Base-by-base conservation (phyloP, 2,797 vertebrate species). In the Coregonus sp. region DNA sequence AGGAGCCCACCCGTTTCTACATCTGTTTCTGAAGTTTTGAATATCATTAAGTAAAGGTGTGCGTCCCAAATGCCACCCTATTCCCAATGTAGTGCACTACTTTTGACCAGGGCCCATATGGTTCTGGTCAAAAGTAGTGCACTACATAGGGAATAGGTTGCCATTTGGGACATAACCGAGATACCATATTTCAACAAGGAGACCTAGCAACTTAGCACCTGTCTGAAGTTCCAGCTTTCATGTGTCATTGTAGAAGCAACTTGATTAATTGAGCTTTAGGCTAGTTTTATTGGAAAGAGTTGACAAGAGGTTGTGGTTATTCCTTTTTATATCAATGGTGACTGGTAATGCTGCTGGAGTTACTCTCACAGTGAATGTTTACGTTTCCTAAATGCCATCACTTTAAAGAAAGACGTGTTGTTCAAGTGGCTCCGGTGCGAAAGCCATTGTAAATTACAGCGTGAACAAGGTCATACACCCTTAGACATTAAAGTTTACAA, bases 381-480 rank as follows among this genome's bases (percentile, higher is more conserved):
- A 31, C 14, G 14, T 66, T 66, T 15, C 29, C 11, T 66, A 33
- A 35, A 29, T 35, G 31, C 66, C 66, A 16, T 35, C 12, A 35
- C 31, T 16, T 67, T 4, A 16, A 47, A 47, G 68, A 47, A 40
- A 50, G 47, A 16, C 1, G 4, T 33, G 70, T 18, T 37, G 31
- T 47, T 25, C n/a, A 11, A 35, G 20, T 70, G 40, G 40, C 69
- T 51, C 31, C 66, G 31, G 63, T 70, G 73, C 35, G 66, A 6
- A 35, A 67, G 47, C 37, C 70, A 40, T 75, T 65, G 75, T 75
- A 73, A 33, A 67, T 18, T 18, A 9, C 33, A 59, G 47, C 4
- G 73, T 69, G 70, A 80, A 81, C 72, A 80, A 78, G 67, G 47
- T 47, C 50, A 61, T 20, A 52, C 56, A 74, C 29, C 68, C 65